A percentile compares a stretch with the other conserved stretches of the same genome.
phyloP scores from a whole-genome alignment of 2,797 vertebrate genomes.

The Dendrocincla fuliginosa region DNA sequence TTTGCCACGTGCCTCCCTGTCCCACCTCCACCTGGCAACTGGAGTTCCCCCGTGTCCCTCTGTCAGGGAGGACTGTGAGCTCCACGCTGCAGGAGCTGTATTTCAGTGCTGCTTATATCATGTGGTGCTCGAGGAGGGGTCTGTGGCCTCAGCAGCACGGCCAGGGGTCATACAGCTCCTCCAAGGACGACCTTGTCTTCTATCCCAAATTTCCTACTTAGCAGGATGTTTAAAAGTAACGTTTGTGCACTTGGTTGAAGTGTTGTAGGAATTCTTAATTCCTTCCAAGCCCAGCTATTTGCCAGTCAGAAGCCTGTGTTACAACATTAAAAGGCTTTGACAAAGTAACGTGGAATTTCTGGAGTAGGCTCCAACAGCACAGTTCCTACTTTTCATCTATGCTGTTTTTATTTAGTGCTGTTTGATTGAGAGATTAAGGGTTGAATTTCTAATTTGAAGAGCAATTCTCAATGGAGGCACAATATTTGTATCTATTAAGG shows the following conservation, averaged over 20 bases:
- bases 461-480: background rate
- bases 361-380: background rate
- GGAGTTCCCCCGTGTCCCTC: fast-evolving
- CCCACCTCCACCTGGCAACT: background rate
- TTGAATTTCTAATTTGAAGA: constrained; percentile 37
- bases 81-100: background rate
- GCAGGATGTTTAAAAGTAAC: background rate
- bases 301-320: background rate
- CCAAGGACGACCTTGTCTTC: background rate
- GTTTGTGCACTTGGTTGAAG: background rate
- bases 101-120: background rate
- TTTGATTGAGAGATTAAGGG: constrained; percentile 52
- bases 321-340: background rate
- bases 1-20: background rate
- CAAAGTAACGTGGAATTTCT: background rate
- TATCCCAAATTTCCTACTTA: background rate
- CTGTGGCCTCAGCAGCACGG: background rate
- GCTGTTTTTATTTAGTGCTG: constrained; percentile 31
- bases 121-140: background rate
- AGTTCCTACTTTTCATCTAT: constrained; percentile 14
- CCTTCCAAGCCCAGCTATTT: background rate
- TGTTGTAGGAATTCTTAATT: background rate
- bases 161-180: background rate
- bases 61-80: background rate
- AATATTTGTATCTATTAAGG: constrained; percentile 35